These are phyloP conservation scores for Phrynosoma blainvillii DNA, from an alignment of 2,113 vertebrate species.

Conservation along the genomic window DNA sequence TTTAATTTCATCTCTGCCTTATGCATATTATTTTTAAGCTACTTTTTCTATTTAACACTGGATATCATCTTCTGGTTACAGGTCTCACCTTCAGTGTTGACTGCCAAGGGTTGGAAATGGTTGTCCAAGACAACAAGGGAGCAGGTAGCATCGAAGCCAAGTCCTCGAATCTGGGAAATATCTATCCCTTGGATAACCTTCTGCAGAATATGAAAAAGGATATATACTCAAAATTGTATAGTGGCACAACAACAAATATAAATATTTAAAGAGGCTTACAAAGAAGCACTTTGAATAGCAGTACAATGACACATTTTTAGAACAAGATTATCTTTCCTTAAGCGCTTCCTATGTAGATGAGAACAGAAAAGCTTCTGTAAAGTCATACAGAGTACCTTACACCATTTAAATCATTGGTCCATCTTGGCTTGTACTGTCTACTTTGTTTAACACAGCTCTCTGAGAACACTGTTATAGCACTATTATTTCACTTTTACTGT, in stretches of 20 bases:
- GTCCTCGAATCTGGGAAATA: conserved; percentile 79
- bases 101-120: conserved; percentile 85
- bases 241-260: background rate
- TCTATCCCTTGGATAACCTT: conserved; percentile 78
- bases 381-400: background rate
- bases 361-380: background rate
- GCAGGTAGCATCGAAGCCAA: conserved; percentile 95
- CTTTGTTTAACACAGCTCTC: background rate
- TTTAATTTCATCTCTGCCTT: background rate
- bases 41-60: background rate
- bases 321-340: background rate
- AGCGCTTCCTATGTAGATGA: background rate
- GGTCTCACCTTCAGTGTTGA: conserved; percentile 83
- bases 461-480: too few species aligned
- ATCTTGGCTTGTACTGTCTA: background rate
- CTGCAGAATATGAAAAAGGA: conserved; percentile 73
- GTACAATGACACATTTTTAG: background rate
- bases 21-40: background rate
- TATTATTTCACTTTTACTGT: too few species aligned
- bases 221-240: fast-evolving
- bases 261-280: background rate
- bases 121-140: conserved; percentile 93
- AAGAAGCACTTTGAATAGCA: background rate
- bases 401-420: background rate
- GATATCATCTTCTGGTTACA: background rate